phyloP scores from a whole-genome alignment of 2,113 vertebrate genomes.

The Megaleporinus macrocephalus region DNA sequence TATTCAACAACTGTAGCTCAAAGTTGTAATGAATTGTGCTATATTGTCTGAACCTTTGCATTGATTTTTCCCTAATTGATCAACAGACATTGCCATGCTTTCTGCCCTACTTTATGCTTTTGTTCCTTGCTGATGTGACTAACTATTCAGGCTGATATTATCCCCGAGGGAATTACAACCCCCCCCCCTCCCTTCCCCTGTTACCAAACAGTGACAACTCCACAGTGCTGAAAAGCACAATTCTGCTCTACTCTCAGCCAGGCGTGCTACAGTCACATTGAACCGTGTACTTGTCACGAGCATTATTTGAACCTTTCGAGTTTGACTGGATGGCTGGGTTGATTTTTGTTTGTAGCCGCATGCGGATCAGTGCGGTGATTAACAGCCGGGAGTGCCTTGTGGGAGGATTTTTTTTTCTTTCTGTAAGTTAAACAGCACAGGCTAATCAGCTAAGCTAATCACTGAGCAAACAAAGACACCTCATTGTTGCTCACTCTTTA shows the following conservation, averaged over 20 bases:
- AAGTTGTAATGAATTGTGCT: neutral
- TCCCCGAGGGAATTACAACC: slow-evolving; percentile 44
- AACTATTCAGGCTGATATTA: slow-evolving; percentile 54
- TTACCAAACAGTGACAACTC: slow-evolving; percentile 45
- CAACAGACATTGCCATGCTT: slow-evolving; percentile 18
- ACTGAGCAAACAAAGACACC: slow-evolving; percentile 13
- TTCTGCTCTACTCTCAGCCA: slow-evolving; percentile 26
- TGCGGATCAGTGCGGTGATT: neutral
- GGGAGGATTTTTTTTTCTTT: slow-evolving; percentile 13
- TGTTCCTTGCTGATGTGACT: slow-evolving; percentile 40
- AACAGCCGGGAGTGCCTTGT: neutral
- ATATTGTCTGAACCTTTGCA: neutral
- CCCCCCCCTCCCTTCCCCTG: slow-evolving; percentile 24
- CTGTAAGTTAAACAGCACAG: slow-evolving; percentile 18
- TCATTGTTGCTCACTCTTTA: slow-evolving; percentile 17
- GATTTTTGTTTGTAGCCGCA: neutral
- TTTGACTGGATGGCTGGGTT: slow-evolving; percentile 11
- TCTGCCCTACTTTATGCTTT: slow-evolving; percentile 43
- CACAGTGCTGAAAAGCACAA: slow-evolving; percentile 36
- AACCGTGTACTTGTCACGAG: slow-evolving; percentile 6
- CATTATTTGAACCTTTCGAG: slow-evolving; percentile 15
- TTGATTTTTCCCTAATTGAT: neutral
- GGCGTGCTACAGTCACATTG: slow-evolving; percentile 19
- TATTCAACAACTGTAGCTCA: neutral
- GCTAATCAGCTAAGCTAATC: slow-evolving; percentile 25